Evolutionary conservation across 2,888 invertebrate species (phyloP).

Genomic region (Matsumyia berberina): DNA sequence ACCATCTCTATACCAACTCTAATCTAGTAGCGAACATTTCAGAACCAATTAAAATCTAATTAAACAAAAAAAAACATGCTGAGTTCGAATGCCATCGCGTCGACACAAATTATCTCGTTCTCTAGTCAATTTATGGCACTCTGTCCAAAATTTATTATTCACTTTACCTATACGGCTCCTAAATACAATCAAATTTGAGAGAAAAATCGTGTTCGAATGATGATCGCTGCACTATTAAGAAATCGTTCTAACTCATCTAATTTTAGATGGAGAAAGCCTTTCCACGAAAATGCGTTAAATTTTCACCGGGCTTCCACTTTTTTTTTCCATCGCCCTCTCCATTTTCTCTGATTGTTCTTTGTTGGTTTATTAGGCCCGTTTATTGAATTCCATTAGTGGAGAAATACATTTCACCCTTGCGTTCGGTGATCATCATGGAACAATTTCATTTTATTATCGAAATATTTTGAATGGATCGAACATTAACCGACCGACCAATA

Average conservation of each 20-base stretch:
- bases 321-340: neutral
- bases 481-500: conserved; percentile 60
- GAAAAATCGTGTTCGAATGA: conserved; percentile 43
- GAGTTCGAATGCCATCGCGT: too few relatives aligned
- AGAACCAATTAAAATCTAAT: too few relatives aligned
- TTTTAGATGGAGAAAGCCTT: conserved; percentile 59
- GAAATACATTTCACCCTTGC: conserved; percentile 61
- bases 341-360: conserved; percentile 24
- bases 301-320: conserved; percentile 20
- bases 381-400: conserved; percentile 68
- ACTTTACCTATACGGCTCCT: conserved; percentile 36
- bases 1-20: too few relatives aligned
- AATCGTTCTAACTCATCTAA: conserved; percentile 21
- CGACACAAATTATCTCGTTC: neutral
- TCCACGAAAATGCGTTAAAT: conserved; percentile 70
- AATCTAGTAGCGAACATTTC: too few relatives aligned
- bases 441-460: conserved; percentile 63
- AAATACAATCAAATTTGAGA: conserved; percentile 35
- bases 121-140: conserved; percentile 30
- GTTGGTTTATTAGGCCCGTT: conserved; percentile 60
- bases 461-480: conserved; percentile 63
- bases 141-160: conserved; percentile 53
- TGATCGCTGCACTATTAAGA: conserved; percentile 60
- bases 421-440: conserved; percentile 54
- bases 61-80: too few relatives aligned